Evolutionary conservation across 1,140 invertebrate genomes (phyloP).

Genomic region (Philopotamus ludificatus): DNA sequence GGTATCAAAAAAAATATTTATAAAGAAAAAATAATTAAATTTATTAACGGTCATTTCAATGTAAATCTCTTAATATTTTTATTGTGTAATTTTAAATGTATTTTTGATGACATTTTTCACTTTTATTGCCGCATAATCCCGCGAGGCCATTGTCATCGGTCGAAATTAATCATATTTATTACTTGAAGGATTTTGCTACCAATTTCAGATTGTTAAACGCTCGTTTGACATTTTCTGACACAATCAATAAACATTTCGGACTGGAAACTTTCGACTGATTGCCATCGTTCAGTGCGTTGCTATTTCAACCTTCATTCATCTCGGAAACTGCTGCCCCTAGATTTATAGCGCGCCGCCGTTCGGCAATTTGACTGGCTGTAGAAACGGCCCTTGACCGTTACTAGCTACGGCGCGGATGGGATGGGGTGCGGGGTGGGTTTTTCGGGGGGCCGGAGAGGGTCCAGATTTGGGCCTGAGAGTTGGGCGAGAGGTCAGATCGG

Average conservation of each 20-base stretch:
- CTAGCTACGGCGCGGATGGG: neutral
- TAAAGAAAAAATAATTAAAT: neutral
- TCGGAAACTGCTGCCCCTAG: conserved; percentile 39
- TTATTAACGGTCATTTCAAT: too few species aligned
- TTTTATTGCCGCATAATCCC: too few species aligned
- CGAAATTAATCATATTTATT: neutral
- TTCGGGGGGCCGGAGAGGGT: neutral
- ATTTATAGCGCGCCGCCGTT: conserved; percentile 37
- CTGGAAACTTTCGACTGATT: conserved; percentile 36
- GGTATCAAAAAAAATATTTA: neutral
- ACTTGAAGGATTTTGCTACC: neutral
- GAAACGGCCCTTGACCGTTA: neutral
- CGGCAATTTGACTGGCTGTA: conserved; percentile 20
- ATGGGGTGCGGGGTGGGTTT: neutral
- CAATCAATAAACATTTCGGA: conserved; percentile 30
- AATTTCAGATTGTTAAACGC: too few species aligned
- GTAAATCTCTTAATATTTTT: too few species aligned
- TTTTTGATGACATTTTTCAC: too few species aligned
- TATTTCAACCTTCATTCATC: conserved; percentile 39
- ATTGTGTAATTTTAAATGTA: too few species aligned
- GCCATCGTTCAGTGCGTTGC: conserved; percentile 33
- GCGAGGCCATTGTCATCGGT: too few species aligned
- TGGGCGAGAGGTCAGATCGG: conserved; percentile 16
- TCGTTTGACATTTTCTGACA: conserved; percentile 18
- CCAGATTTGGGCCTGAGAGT: too few species aligned